Base-by-base conservation (phyloP, 2,888 invertebrate species). In the Stenodema calcarata region DNA sequence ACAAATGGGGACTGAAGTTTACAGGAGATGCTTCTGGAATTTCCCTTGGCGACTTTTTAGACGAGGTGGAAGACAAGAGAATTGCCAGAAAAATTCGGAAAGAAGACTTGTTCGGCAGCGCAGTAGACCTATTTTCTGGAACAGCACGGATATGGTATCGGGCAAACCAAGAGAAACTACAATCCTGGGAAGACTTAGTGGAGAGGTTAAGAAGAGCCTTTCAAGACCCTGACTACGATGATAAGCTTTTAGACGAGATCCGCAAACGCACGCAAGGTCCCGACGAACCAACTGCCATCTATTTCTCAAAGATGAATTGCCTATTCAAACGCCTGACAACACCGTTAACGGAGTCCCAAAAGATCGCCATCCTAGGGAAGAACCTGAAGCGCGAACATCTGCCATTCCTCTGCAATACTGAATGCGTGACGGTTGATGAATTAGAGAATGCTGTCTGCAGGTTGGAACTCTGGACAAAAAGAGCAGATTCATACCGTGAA, bases 141-240 rank as follows among this genome's bases (percentile, higher is more conserved):
- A 73, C 86, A 11, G 90, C 89, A 4, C 73, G 88, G 0, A 88
- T 89, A 2, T 90, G 89, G 89, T 89, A 87, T 91, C 91, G 89
- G 91, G 91, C 88, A 0, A 18, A 41, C 9, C 30, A 54, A 0
- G 44, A 18, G 3, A 50, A 84, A 28, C 70, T 87, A 14, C 28
- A n/a, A 12, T 41, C 75, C 0, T 88, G 88, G 88, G 14, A 62
- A n/a, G 73, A 88, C 16, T 18, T 88, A 16, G 79, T 47, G 0
- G 41, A 7, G 18, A 28, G 73, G 42, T 30, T 88, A 3, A 41
- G 84, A 12, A 44, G 35, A 50, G 88, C 88, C 54, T 89, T 89
- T 81, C 87, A 85, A 28, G 89, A 89, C n/a, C n/a, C n/a, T n/a
- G n/a, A n/a, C n/a, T n/a, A n/a, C n/a, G n/a, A n/a, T n/a, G n/a